Evolutionary conservation across 2,888 invertebrate genomes (phyloP).

Genomic region (Hypselothyrea guttata): DNA sequence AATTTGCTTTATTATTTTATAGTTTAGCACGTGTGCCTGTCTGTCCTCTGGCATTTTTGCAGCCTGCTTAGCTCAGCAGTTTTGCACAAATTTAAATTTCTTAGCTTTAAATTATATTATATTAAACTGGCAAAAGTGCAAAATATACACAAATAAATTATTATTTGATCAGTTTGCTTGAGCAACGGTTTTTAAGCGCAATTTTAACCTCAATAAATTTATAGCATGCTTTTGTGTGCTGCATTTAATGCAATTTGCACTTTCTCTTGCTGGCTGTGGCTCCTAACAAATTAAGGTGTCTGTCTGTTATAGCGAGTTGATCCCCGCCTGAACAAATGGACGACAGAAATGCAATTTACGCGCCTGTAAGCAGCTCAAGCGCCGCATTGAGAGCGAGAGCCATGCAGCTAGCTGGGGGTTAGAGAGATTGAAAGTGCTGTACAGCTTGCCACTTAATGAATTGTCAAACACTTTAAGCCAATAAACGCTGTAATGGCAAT

Average conservation of each 20-base stretch:
- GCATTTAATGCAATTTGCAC: too few relatives aligned
- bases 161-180: constrained; percentile 16
- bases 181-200: constrained; percentile 60
- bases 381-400: neutral
- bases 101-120: neutral
- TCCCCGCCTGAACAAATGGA: constrained; percentile 36
- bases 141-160: too few relatives aligned
- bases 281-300: constrained; percentile 58
- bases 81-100: constrained; percentile 3
- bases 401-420: constrained; percentile 1
- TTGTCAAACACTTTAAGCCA: constrained; percentile 78
- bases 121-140: too few relatives aligned
- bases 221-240: too few relatives aligned
- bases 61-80: constrained; percentile 47
- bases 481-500: constrained; percentile 67
- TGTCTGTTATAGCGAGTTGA: constrained; percentile 47
- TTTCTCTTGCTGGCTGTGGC: neutral
- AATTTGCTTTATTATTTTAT: constrained; percentile 76
- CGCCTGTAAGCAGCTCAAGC: constrained; percentile 50
- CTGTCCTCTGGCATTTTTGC: constrained; percentile 13
- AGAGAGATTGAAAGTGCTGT: constrained; percentile 36
- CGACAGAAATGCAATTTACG: constrained; percentile 67
- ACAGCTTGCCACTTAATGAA: constrained; percentile 62
- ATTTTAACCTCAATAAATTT: too few relatives aligned
- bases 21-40: constrained; percentile 56